Evolutionary conservation across 2,113 vertebrate genomes (phyloP), one percentile per base, ranked within the genome.

Genomic region (Alectura lathami): DNA sequence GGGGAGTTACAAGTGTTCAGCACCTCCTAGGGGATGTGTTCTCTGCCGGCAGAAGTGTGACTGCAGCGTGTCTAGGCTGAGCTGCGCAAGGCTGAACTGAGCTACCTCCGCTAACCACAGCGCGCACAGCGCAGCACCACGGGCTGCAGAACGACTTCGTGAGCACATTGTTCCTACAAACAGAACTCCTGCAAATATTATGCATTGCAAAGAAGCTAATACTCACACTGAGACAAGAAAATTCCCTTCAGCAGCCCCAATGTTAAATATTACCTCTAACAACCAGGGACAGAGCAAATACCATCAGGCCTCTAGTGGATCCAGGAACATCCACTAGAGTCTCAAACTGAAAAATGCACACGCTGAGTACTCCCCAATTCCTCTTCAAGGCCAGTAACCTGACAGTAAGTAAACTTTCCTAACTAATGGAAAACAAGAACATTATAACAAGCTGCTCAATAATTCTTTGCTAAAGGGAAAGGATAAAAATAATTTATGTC

Each of bases 361-460:
- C 43, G 14, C n/a, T 67, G 18, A 91, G 43, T 40, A 29, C 7
- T 60, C 47, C 42, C 63, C 4, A 1, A 5, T 30, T 94, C 56
- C 43, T 91, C 64, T 83, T 82, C 76, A 76, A 88, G 86, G 27
- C 68, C 64, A 50, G 2, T 53, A 93, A 74, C 32, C 62, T 79
- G 21, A 7, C 72, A 47, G 68, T 36, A 86, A 91, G 67, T 79
- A 93, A 93, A 93, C 77, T 90, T 86, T 47, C 75, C 36, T 83
- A 91, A 94, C 54, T 89, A 86, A 90, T 48, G 48, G 24, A 90
- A 96, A 91, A 88, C 30, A 94, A 76, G 56, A 83, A 82, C 83
- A 81, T 23, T 64, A 2, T 56, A 91, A 83, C 8, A 34, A 90
- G 68, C 43, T 83, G 69, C 64, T 93, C 79, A 68, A 62, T 66